Evolutionary conservation across 2,888 invertebrate genomes (phyloP), one percentile per base, ranked within the genome.

Genomic region (Bedellia somnulentella): DNA sequence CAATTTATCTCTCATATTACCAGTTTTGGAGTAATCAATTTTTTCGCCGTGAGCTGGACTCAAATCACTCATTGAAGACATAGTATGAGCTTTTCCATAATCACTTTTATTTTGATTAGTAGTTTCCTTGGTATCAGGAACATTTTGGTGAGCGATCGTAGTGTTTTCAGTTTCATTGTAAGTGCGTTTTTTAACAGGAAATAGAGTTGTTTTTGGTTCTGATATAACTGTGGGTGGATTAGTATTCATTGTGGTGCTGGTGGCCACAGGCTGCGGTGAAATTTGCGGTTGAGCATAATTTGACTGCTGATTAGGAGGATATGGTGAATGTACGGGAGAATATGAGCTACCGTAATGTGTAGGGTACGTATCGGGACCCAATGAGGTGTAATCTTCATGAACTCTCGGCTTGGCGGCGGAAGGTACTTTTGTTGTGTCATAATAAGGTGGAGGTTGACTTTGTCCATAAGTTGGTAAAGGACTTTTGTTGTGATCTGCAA

Each of bases 151-250:
- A 57, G 34, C 43, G 55, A 33, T 41, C 61, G 31, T 31, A n/a
- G n/a, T n/a, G n/a, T 60, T 41, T 14, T 71, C 68, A 2, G 59
- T 55, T 42, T 82, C 82, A 47, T 70, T 80, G 39, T 82, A 83
- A 18, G 70, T 76, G 23, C 84, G 64, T 47, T 84, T 84, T 47
- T 84, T 84, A 21, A 83, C 82, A 6, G 83, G 83, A 45, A 80
- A 83, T 15, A 78, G 54, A 11, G 77, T 45, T 24, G 60, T 43
- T 48, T 73, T 70, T 5, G 67, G 45, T 27, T 67, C 60, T 14
- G 55, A 34, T 18, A 51, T 35, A 15, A 48, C 35, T 32, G 48
- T 52, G 11, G 73, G 38, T 38, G 52, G 45, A 44, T 41, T 48
- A 11, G 44, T 31, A 6, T 57, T 41, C 3, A 52, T 46, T 4